Conservation (phyloP, 2,888 invertebrate species). For the Hyposoter didymator region DNA sequence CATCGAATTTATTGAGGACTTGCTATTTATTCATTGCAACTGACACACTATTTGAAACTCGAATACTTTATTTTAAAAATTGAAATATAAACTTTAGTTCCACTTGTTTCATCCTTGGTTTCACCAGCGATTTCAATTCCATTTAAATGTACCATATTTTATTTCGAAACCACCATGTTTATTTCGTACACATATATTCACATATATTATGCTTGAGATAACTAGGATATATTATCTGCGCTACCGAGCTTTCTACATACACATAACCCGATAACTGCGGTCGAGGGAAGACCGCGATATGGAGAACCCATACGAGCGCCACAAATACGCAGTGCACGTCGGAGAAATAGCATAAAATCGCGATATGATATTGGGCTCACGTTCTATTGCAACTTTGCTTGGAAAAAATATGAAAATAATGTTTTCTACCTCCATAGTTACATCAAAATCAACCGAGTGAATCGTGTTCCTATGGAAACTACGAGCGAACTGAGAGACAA, state of each 20-base stretch:
- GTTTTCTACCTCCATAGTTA: neutral
- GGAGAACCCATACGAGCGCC: conserved; percentile 18
- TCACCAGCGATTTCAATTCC: conserved; percentile 1
- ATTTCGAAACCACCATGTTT: conserved; percentile 9
- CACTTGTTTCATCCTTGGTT: conserved; percentile 6
- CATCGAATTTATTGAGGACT: neutral
- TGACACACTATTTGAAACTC: neutral
- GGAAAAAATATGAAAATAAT: conserved; percentile 2
- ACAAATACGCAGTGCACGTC: conserved; percentile 10
- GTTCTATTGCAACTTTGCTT: conserved; percentile 42
- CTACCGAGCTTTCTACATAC: conserved; percentile 15
- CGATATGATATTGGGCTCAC: conserved; percentile 51
- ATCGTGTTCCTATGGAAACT: neutral
- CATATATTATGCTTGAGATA: neutral
- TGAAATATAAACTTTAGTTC: neutral
- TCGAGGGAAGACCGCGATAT: conserved; percentile 44
- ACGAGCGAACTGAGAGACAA: neutral
- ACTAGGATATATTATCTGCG: conserved; percentile 27
- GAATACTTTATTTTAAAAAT: neutral
- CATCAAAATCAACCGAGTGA: neutral
- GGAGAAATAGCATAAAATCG: conserved; percentile 46
- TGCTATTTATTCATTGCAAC: neutral
- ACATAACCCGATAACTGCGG: conserved; percentile 42
- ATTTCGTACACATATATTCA: neutral
- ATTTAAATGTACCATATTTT: conserved; percentile 41